Conservation (phyloP, 2,113 vertebrate genomes). For the Prietella phreatophila region DNA sequence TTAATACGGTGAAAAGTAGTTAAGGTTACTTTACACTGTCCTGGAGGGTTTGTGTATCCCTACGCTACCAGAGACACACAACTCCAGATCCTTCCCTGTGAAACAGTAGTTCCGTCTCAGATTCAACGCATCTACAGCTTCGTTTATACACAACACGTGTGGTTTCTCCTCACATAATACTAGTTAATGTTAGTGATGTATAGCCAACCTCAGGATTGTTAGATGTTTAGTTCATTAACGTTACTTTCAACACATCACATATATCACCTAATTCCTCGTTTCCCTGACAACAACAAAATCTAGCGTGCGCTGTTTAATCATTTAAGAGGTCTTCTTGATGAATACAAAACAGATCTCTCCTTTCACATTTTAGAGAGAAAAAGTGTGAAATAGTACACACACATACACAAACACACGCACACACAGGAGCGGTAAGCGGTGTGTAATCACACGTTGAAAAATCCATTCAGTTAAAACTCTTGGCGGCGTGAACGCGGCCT, state of each 20-base stretch:
- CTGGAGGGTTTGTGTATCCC: no score
- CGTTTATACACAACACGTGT: not conserved
- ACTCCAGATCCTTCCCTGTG: not conserved
- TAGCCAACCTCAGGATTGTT: not conserved
- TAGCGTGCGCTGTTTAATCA: not conserved
- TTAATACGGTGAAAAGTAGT: no score
- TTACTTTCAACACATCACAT: not conserved
- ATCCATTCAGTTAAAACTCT: slow-evolving; percentile 51
- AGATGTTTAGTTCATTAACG: not conserved
- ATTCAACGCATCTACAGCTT: not conserved
- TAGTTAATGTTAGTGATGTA: not conserved
- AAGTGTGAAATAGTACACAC: not conserved
- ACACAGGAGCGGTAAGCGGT: slow-evolving; percentile 19
- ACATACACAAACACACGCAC: not conserved
- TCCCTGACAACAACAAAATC: not conserved
- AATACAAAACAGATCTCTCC: not conserved
- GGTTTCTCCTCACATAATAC: no score
- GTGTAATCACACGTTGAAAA: slow-evolving; percentile 34
- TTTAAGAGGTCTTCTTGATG: not conserved
- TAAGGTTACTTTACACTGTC: not conserved
- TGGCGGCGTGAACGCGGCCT: slow-evolving; percentile 1
- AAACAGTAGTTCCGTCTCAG: not conserved
- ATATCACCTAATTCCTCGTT: not conserved
- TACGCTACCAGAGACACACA: not conserved
- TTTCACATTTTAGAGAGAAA: not conserved